Evolutionary conservation across 2,113 vertebrate genomes (phyloP).

Genomic region (Nestor notabilis): DNA sequence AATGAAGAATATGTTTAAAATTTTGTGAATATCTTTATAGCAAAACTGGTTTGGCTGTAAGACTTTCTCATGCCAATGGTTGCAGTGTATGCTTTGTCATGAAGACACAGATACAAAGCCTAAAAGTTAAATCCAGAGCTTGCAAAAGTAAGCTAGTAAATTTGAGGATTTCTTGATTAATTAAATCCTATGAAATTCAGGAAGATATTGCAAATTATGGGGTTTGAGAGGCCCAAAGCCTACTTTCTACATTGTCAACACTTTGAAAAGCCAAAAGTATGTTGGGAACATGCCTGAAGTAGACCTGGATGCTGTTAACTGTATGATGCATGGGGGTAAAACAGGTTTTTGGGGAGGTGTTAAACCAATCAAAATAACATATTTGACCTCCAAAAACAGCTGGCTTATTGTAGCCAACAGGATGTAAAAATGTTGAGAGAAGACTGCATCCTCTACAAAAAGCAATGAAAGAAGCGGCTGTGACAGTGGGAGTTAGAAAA

Average conservation of each 20-base stretch:
- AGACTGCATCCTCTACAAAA: constrained; percentile 12
- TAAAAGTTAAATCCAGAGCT: neutral
- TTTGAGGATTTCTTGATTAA: neutral
- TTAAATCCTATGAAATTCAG: neutral
- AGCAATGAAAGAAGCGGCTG: constrained; percentile 28
- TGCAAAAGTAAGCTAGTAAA: neutral
- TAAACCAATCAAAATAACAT: constrained; percentile 20
- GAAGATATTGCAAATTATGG: neutral
- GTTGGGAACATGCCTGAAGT: neutral
- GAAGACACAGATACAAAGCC: neutral
- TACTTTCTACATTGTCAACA: neutral
- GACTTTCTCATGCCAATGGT: neutral
- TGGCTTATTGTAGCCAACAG: neutral
- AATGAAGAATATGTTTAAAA: neutral
- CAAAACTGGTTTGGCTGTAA: neutral
- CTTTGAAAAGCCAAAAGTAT: neutral
- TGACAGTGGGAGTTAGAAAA: constrained; percentile 1
- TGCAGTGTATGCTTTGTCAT: accelerated
- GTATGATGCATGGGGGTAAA: neutral
- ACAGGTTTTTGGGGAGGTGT: neutral
- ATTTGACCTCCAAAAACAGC: neutral
- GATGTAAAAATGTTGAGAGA: constrained; percentile 22
- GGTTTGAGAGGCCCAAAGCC: neutral
- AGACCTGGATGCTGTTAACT: neutral
- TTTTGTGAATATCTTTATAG: neutral